A percentile compares a stretch with the other conserved stretches of the same genome.
Evolutionary conservation across 2,113 vertebrate species (phyloP).

Genomic region (Marcusenius ussheri): DNA sequence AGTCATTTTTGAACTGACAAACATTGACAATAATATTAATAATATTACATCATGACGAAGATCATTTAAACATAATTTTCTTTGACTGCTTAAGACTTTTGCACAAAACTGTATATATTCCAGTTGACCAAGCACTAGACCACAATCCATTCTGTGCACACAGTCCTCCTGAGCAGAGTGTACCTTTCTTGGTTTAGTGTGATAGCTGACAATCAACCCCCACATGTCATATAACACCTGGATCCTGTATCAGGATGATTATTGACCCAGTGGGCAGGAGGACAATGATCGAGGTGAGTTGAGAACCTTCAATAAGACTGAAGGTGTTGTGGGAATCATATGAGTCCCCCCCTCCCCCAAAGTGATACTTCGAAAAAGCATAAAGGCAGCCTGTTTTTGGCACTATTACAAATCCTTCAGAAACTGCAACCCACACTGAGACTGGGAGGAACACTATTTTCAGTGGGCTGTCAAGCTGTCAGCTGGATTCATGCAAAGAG

Average conservation of each 20-base stretch:
- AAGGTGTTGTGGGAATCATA: background rate
- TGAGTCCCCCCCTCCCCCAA: background rate
- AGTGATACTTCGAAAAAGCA: constrained; percentile 6
- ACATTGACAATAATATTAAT: background rate
- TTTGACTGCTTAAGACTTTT: background rate
- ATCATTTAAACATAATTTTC: background rate
- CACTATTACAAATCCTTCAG: background rate
- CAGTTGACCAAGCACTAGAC: background rate
- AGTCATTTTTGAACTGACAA: background rate
- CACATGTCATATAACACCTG: background rate
- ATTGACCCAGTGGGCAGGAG: background rate
- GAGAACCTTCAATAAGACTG: background rate
- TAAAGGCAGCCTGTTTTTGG: background rate
- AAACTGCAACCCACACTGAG: background rate
- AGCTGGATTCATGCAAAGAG: background rate
- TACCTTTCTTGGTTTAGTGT: background rate
- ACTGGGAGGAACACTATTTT: constrained; percentile 1
- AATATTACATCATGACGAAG: background rate
- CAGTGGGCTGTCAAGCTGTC: constrained; percentile 1
- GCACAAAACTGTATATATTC: background rate
- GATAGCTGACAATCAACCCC: background rate
- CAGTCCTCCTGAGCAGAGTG: background rate
- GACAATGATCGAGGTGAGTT: background rate
- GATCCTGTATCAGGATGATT: background rate
- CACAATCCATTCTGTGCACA: background rate